A percentile compares a stretch with the other conserved stretches of the same genome.
Conservation (phyloP, 2,113 vertebrate genomes). For the Zosterops pallidus region DNA sequence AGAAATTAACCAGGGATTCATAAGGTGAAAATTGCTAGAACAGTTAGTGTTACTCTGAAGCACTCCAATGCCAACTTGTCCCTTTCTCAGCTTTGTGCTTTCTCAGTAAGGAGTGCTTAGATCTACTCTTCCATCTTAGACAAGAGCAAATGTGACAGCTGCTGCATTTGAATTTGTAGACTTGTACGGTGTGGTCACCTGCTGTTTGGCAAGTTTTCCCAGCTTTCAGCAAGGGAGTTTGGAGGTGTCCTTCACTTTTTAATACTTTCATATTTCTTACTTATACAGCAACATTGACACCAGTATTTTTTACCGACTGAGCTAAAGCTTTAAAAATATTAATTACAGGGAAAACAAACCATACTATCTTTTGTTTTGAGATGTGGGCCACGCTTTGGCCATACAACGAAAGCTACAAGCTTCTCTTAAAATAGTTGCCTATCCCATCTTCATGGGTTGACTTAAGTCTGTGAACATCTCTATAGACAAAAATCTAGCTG, state of each 20-base stretch:
- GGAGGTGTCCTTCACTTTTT: not conserved
- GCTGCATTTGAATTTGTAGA: not conserved
- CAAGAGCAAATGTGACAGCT: not conserved
- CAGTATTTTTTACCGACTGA: not conserved
- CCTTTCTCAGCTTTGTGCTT: not conserved
- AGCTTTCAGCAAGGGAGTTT: not conserved
- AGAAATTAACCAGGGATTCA: not conserved
- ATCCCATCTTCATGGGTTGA: not conserved
- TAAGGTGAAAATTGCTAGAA: not conserved
- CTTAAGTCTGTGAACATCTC: not conserved
- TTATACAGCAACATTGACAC: not conserved
- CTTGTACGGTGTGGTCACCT: not conserved
- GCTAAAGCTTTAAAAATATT: not conserved
- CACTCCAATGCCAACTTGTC: not conserved
- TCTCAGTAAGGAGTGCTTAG: not conserved
- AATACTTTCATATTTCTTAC: not conserved
- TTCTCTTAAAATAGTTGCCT: not conserved
- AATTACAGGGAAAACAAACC: not conserved
- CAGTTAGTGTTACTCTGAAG: not conserved
- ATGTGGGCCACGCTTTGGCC: not conserved
- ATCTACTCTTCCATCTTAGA: not conserved
- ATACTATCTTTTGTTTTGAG: not conserved
- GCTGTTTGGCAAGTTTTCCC: not conserved
- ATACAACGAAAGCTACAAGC: not conserved
- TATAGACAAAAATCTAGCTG: not conserved